Evolutionary conservation across 2,797 vertebrate genomes (phyloP).

Genomic region (Helostoma temminkii): DNA sequence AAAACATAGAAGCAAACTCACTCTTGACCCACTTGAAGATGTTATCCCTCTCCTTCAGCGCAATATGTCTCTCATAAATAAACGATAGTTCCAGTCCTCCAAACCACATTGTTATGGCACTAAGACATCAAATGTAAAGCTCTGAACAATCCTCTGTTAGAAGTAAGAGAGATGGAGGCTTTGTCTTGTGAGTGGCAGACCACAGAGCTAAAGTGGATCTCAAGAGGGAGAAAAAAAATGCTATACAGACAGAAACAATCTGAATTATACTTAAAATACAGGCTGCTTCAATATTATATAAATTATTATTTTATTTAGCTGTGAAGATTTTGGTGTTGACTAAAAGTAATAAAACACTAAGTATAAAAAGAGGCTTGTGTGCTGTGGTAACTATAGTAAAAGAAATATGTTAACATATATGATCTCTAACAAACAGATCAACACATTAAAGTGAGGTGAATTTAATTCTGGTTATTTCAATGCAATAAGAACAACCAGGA

Average conservation of each 20-base stretch:
- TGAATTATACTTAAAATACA: constrained; percentile 17
- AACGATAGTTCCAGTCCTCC: constrained; percentile 70
- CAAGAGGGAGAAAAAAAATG: constrained; percentile 38
- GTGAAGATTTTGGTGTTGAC: background rate
- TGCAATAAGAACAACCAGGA: constrained; percentile 30
- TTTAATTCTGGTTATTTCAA: constrained; percentile 33
- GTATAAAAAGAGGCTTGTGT: background rate
- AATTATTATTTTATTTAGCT: background rate
- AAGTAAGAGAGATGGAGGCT: constrained; percentile 66
- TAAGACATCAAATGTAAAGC: constrained; percentile 76
- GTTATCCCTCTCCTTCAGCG: constrained; percentile 66
- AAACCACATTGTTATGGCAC: constrained; percentile 81
- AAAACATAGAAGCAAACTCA: constrained; percentile 52
- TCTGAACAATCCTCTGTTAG: constrained; percentile 68
- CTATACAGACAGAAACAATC: constrained; percentile 42
- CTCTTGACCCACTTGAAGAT: constrained; percentile 76
- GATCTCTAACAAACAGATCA: background rate
- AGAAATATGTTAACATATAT: background rate
- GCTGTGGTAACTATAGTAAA: background rate
- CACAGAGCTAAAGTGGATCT: constrained; percentile 62
- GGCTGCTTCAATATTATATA: constrained; percentile 9
- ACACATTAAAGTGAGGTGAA: background rate
- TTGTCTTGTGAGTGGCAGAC: constrained; percentile 71
- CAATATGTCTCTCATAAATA: constrained; percentile 80
- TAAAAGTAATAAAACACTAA: background rate